Evolutionary conservation across 2,113 vertebrate genomes (phyloP).

Genomic region (Microcebus lehilahytsara): DNA sequence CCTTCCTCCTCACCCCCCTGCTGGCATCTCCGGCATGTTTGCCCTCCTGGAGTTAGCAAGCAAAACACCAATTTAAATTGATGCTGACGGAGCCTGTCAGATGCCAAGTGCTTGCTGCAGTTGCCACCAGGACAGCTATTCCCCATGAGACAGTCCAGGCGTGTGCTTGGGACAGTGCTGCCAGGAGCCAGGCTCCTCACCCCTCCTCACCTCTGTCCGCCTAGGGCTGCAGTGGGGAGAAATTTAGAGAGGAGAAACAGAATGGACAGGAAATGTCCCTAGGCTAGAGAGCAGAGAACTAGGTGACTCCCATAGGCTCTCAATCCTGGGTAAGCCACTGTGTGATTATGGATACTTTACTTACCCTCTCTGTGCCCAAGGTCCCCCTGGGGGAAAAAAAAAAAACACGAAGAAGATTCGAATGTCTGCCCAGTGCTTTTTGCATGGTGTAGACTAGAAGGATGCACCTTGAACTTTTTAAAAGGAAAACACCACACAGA

Average conservation of each 20-base stretch:
- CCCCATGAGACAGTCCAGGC: not conserved
- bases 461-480: not conserved
- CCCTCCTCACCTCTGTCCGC: not conserved
- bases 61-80: slow-evolving; percentile 74
- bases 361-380: slow-evolving; percentile 9
- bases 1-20: slow-evolving; percentile 14
- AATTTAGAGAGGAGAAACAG: slow-evolving; percentile 20
- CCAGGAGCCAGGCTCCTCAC: not conserved
- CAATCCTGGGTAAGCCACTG: not conserved
- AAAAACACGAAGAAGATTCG: not conserved
- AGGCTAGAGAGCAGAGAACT: not conserved
- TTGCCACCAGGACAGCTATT: slow-evolving; percentile 14
- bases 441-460: not conserved
- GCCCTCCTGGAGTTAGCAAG: slow-evolving; percentile 73
- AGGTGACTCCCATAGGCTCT: not conserved
- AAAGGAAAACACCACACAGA: slow-evolving; percentile 27
- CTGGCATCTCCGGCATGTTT: slow-evolving; percentile 69
- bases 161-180: not conserved
- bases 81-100: slow-evolving; percentile 70
- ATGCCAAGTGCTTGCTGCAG: slow-evolving; percentile 57
- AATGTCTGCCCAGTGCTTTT: not conserved
- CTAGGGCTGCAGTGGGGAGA: not conserved
- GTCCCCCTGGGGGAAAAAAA: not conserved
- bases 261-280: not conserved
- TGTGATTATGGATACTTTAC: not conserved